Conservation (phyloP, 2,888 invertebrate species). For the Oscheius sp. region DNA sequence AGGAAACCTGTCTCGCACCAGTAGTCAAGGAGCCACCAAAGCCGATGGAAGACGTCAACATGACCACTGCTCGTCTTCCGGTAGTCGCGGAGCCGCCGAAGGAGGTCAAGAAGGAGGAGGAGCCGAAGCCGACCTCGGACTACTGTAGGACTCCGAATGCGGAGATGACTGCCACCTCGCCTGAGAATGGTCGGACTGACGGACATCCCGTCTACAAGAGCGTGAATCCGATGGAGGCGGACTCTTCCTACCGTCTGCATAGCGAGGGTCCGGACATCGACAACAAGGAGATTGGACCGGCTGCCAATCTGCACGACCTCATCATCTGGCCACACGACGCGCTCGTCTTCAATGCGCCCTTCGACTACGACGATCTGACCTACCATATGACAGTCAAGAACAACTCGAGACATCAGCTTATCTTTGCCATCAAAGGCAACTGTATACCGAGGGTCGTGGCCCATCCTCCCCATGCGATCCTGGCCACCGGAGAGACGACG, state of each 20-base stretch:
- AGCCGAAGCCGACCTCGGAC: neutral
- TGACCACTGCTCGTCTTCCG: conserved; percentile 15
- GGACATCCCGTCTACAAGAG: neutral
- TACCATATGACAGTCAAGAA: conserved; percentile 2
- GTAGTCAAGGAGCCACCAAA: neutral
- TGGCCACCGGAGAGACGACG: neutral
- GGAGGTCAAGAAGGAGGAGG: neutral
- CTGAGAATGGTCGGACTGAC: neutral
- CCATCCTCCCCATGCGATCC: neutral
- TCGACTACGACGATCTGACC: conserved; percentile 18
- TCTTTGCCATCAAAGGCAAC: conserved; percentile 17
- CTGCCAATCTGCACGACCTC: conserved; percentile 15
- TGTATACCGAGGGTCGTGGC: neutral
- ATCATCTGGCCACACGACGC: conserved; percentile 12
- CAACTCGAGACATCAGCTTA: conserved; percentile 3
- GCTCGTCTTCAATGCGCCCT: conserved; percentile 19
- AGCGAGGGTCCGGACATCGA: neutral
- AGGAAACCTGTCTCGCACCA: no score
- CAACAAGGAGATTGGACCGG: conserved; percentile 22
- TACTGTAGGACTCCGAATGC: neutral
- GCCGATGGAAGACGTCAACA: neutral
- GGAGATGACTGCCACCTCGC: neutral
- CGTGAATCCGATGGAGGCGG: conserved; percentile 26
- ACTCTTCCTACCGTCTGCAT: conserved; percentile 1
- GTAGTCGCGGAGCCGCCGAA: neutral